Base-by-base conservation (phyloP, 2,888 invertebrate genomes). In the Schrankia costaestrigalis region DNA sequence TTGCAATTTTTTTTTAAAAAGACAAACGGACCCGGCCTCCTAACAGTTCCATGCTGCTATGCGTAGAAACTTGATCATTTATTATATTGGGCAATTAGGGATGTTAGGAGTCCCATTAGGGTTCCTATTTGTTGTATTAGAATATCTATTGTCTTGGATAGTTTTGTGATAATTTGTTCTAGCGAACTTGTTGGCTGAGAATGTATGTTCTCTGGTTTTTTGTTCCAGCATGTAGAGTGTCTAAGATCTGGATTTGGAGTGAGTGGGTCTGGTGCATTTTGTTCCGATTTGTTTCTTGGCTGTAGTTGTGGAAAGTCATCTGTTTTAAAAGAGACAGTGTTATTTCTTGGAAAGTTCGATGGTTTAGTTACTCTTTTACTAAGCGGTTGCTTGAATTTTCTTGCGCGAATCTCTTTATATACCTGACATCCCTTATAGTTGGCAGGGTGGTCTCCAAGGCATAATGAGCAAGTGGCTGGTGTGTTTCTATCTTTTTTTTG, bases 341-440 rank as follows among this genome's bases (percentile, higher is more conserved):
- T 17, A 7, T 17, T 7, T 17, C 17, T 17, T 4, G 4, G 4
- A 17, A 17, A 17, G 17, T 4, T 17, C 17, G 17, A 17, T 4
- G 17, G 17, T 17, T n/a, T n/a, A n/a, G n/a, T n/a, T n/a, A n/a
- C n/a, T n/a, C 17, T 7, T 7, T 17, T 17, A 7, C 7, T 4
- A 17, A 7, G 7, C 7, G 4, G 17, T 17, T 17, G 4, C 7
- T 4, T 17, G 7, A 17, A 17, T 11, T 23, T 33, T 22, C 33
- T 15, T n/a, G 11, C 11, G 1, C 3, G 12, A 3, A 35, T 35
- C 10, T 35, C 35, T 12, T 23, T 30, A 7, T 42, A 42, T 1
- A 36, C 18, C 8, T 29, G n/a, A 25, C 41, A 38, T 1, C 42
- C 38, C 15, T 35, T 39, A 5, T 37, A 44, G 17, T 37, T 44